These are phyloP conservation scores for Xenopus borealis DNA, from an alignment of 2,113 vertebrate genomes.

Conservation along the genomic window DNA sequence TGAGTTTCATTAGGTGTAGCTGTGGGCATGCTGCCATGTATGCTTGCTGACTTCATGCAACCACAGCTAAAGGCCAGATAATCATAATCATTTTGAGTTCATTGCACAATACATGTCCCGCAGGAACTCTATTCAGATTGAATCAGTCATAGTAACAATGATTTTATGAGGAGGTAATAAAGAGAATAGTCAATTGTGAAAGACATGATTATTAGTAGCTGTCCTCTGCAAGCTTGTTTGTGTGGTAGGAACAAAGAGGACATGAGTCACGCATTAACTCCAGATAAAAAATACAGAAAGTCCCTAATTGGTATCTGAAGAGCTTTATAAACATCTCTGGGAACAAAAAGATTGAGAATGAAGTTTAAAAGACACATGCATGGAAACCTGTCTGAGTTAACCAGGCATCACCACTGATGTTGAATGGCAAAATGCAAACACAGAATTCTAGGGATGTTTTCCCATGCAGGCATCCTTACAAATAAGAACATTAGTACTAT, in stretches of 20 bases:
- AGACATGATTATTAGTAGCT: slow-evolving; percentile 19
- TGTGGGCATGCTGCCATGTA: slow-evolving; percentile 51
- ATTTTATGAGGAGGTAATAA: slow-evolving; percentile 57
- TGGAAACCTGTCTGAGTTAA: too few relatives aligned
- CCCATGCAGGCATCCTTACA: too few relatives aligned
- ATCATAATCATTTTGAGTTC: slow-evolving; percentile 60
- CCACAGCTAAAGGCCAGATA: slow-evolving; percentile 62
- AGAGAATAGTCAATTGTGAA: slow-evolving; percentile 36
- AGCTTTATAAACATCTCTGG: slow-evolving; percentile 16
- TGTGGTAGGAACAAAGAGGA: slow-evolving; percentile 29
- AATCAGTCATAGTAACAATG: slow-evolving; percentile 60
- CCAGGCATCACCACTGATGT: too few relatives aligned
- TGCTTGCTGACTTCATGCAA: slow-evolving; percentile 54
- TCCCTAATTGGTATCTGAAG: slow-evolving; percentile 25
- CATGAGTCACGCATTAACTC: slow-evolving; percentile 33
- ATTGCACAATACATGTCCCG: slow-evolving; percentile 55
- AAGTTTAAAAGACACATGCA: too few relatives aligned
- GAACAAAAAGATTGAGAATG: too few relatives aligned
- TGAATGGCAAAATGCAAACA: too few relatives aligned
- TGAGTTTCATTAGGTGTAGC: slow-evolving; percentile 62
- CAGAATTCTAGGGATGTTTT: too few relatives aligned
- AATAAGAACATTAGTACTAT: too few relatives aligned
- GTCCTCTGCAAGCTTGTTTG: slow-evolving; percentile 31
- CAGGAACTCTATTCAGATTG: slow-evolving; percentile 58
- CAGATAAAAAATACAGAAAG: background rate